These are phyloP conservation scores for Oegoconia quadripuncta DNA, from an alignment of 2,888 invertebrate species.

Conservation along the genomic window DNA sequence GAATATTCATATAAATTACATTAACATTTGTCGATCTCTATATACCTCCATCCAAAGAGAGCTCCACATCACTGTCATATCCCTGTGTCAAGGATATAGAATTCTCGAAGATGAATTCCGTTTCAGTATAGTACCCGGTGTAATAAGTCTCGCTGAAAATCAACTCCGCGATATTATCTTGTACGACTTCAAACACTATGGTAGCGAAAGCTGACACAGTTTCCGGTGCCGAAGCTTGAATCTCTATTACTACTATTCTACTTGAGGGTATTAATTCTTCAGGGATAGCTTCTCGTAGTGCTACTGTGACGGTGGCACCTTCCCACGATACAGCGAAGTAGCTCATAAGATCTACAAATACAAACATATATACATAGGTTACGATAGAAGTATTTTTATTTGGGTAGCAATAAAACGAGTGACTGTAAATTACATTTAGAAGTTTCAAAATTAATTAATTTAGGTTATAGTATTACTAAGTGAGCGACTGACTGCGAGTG, in stretches of 20 bases:
- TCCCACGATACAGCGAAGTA: constrained; percentile 16
- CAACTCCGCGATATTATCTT: not conserved
- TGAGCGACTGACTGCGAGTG: no score
- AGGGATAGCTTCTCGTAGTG: constrained; percentile 22
- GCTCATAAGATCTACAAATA: constrained; percentile 15
- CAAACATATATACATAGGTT: constrained; percentile 23
- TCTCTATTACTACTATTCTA: constrained; percentile 27
- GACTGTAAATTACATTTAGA: no score
- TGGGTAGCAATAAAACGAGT: no score
- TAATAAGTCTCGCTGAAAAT: constrained; percentile 17
- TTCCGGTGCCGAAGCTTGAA: constrained; percentile 30
- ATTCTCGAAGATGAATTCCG: constrained; percentile 14
- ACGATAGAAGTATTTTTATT: constrained; percentile 6
- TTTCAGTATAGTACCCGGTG: constrained; percentile 22
- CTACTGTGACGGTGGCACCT: constrained; percentile 21
- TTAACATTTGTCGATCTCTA: no score
- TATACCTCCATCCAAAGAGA: constrained; percentile 29
- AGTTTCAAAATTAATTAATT: no score
- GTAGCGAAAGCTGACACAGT: constrained; percentile 15
- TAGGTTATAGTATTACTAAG: no score
- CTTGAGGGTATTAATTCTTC: constrained; percentile 27
- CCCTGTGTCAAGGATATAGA: constrained; percentile 22
- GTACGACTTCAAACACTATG: constrained; percentile 7
- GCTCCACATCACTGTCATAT: constrained; percentile 24
- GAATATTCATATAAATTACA: no score